These are phyloP conservation scores for Drosophila parthenogenetica DNA, from an alignment of 2,888 invertebrate genomes.

Conservation along the genomic window DNA sequence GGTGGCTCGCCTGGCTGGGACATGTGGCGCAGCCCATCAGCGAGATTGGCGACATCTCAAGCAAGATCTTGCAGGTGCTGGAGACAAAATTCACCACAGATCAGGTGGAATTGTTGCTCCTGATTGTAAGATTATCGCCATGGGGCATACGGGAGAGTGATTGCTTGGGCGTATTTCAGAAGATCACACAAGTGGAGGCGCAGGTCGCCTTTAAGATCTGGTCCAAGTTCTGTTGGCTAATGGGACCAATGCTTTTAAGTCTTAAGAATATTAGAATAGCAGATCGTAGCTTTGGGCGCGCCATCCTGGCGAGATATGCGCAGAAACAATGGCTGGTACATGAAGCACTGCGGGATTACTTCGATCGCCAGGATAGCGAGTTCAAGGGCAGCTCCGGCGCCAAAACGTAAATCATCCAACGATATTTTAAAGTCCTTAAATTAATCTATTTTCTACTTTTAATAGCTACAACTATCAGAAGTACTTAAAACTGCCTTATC, in stretches of 20 bases:
- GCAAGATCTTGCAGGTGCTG: constrained; percentile 89
- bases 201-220: constrained; percentile 83
- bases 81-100: constrained; percentile 89
- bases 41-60: constrained; percentile 86
- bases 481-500: constrained; percentile 93
- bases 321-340: constrained; percentile 81
- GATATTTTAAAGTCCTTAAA: background rate
- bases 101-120: constrained; percentile 89
- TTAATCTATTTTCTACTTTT: constrained; percentile 36
- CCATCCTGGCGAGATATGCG: constrained; percentile 82
- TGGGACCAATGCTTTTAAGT: constrained; percentile 84
- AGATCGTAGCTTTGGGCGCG: constrained; percentile 82
- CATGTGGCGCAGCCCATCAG: constrained; percentile 87
- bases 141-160: constrained; percentile 93
- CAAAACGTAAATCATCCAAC: constrained; percentile 60
- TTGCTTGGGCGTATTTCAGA: constrained; percentile 85
- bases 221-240: constrained; percentile 85
- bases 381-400: constrained; percentile 63
- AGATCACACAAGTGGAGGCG: constrained; percentile 81
- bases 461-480: constrained; percentile 91
- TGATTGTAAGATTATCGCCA: constrained; percentile 90
- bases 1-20: constrained; percentile 88
- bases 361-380: constrained; percentile 80
- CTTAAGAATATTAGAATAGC: constrained; percentile 83
- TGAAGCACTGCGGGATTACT: constrained; percentile 81